These are phyloP conservation scores for Poecilia wingei DNA, from an alignment of 2,797 vertebrate genomes.

Conservation along the genomic window DNA sequence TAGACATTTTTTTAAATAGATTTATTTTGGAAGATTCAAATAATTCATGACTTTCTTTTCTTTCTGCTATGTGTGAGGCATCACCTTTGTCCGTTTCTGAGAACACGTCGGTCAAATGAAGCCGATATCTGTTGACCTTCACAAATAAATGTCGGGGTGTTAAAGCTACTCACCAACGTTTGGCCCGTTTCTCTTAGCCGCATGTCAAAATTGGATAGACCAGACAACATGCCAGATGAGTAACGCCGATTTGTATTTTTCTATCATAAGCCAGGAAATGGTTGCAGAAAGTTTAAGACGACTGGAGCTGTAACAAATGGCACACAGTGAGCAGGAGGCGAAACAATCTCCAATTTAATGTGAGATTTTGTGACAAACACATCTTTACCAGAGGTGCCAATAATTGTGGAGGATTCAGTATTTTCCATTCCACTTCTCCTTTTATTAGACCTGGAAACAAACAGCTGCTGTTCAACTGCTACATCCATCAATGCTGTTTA, in stretches of 20 bases:
- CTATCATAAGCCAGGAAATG: background rate
- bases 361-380: background rate
- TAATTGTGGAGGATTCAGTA: constrained; percentile 1
- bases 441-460: background rate
- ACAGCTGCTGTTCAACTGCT: background rate
- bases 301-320: background rate
- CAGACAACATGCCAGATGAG: background rate
- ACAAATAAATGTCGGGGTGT: background rate
- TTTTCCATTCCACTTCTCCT: background rate
- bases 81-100: background rate
- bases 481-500: background rate
- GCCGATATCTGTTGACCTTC: background rate
- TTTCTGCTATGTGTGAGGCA: background rate
- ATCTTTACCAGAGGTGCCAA: background rate
- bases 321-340: background rate
- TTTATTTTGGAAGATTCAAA: background rate
- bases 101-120: background rate
- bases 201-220: background rate
- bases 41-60: background rate
- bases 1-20: background rate
- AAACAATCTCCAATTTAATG: background rate
- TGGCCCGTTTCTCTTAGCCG: background rate
- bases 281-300: background rate
- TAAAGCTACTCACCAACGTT: background rate
- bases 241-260: background rate